A percentile compares a stretch with the other conserved stretches of the same genome.
Conservation (phyloP, 2,113 vertebrate species). For the Urocolius indicus region DNA sequence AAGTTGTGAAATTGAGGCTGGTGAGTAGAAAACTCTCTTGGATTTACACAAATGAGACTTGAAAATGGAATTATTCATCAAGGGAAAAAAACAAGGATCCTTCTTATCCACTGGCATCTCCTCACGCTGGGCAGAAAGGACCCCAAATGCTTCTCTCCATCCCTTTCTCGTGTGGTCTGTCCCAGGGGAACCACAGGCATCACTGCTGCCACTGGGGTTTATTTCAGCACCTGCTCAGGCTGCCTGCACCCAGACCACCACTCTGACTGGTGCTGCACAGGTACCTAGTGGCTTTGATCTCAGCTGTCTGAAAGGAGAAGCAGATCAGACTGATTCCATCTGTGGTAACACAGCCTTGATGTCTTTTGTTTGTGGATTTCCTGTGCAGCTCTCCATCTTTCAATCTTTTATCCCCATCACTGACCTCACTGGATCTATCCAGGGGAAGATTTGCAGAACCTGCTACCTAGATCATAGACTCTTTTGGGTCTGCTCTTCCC, state of each 20-base stretch:
- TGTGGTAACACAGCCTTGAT: background rate
- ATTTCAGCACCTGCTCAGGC: background rate
- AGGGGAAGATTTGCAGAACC: background rate
- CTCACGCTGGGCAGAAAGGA: background rate
- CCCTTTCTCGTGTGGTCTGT: background rate
- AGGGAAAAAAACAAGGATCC: background rate
- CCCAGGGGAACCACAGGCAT: too few relatives aligned
- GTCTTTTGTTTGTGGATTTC: background rate
- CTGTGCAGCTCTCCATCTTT: background rate
- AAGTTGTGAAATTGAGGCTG: background rate
- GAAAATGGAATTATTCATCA: background rate
- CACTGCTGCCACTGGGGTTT: too few relatives aligned
- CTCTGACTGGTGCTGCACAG: background rate
- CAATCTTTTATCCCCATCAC: background rate
- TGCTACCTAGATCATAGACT: background rate
- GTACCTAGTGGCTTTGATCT: background rate
- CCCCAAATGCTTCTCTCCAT: background rate
- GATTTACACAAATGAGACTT: too few relatives aligned
- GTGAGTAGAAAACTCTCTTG: too few relatives aligned
- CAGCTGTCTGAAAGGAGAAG: background rate
- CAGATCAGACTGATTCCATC: background rate
- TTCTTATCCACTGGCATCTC: constrained; percentile 9
- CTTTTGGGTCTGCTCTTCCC: background rate
- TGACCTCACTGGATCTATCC: background rate
- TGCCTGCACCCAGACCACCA: background rate